Conservation (phyloP, 2,888 invertebrate genomes). For the Escarpia spicata region DNA sequence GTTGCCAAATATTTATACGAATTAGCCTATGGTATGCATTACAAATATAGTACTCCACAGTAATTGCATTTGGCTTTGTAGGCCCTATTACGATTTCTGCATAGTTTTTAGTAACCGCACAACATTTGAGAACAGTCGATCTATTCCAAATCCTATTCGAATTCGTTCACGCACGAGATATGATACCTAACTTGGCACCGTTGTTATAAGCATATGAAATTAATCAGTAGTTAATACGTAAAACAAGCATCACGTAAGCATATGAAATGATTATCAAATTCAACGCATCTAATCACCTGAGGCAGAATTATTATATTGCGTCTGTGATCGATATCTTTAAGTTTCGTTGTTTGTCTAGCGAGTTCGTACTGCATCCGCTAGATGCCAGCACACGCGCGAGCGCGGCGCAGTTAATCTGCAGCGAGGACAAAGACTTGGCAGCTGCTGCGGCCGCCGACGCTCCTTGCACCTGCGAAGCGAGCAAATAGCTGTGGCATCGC, state of each 20-base stretch:
- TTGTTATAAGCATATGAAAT: background rate
- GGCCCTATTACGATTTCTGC: too few relatives aligned
- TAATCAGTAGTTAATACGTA: slow-evolving; percentile 1
- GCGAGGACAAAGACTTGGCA: background rate
- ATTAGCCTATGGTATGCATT: too few relatives aligned
- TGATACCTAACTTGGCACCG: background rate
- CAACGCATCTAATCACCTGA: background rate
- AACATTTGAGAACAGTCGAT: too few relatives aligned
- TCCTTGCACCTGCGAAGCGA: background rate
- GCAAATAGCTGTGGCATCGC: slow-evolving; percentile 16
- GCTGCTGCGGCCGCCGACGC: background rate
- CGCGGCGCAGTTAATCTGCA: background rate
- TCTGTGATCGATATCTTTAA: too few relatives aligned
- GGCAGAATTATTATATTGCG: background rate
- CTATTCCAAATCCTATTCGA: background rate
- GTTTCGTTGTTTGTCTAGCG: background rate
- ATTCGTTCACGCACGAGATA: background rate
- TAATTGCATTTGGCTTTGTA: too few relatives aligned
- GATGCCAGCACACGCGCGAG: background rate
- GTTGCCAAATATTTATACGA: too few relatives aligned
- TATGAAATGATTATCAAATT: background rate
- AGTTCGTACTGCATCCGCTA: background rate
- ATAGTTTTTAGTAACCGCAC: too few relatives aligned
- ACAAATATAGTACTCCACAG: too few relatives aligned
- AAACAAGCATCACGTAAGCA: background rate